Evolutionary conservation across 2,888 invertebrate genomes (phyloP).

Genomic region (Cephus runcator): DNA sequence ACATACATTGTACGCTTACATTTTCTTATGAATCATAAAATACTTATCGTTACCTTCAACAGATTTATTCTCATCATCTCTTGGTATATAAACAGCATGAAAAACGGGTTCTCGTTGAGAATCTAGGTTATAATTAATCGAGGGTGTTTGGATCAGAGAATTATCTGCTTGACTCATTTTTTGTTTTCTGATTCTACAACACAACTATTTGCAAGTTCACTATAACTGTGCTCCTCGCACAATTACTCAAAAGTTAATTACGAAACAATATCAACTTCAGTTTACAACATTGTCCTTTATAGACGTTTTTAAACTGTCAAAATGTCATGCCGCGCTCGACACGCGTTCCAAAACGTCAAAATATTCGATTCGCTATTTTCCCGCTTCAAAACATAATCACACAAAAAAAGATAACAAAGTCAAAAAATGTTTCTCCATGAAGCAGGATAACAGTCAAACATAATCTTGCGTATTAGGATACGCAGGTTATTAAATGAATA

Average conservation of each 20-base stretch:
- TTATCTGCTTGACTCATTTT: background rate
- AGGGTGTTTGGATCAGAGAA: background rate
- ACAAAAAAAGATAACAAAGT: background rate
- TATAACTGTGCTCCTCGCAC: background rate
- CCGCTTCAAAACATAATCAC: background rate
- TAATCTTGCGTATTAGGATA: background rate
- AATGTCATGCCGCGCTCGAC: background rate
- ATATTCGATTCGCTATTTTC: background rate
- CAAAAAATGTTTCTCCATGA: background rate
- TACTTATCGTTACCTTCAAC: constrained; percentile 30
- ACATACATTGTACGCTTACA: background rate
- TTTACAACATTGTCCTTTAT: background rate
- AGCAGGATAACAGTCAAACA: background rate
- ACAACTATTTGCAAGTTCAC: background rate
- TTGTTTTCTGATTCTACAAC: background rate
- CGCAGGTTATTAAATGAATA: background rate
- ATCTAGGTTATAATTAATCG: constrained; percentile 20
- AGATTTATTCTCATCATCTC: background rate
- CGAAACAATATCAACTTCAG: background rate
- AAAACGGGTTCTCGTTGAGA: constrained; percentile 35
- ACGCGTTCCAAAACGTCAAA: background rate
- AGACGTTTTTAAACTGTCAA: background rate
- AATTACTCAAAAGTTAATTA: background rate
- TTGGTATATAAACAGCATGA: constrained; percentile 52
- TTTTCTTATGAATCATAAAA: background rate